Conservation (phyloP, 2,797 vertebrate genomes). For the Neopelma chrysocephalum region DNA sequence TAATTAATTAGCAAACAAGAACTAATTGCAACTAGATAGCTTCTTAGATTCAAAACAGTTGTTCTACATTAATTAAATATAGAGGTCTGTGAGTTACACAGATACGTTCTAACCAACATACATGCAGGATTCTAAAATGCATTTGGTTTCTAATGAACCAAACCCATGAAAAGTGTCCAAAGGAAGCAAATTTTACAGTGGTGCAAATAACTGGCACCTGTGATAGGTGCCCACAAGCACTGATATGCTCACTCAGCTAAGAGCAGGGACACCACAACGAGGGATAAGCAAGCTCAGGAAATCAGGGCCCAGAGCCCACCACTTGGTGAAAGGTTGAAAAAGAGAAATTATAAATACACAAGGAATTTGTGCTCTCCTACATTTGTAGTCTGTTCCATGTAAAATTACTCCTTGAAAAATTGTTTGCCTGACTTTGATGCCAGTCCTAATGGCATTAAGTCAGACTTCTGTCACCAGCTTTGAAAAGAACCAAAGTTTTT, state of each 20-base stretch:
- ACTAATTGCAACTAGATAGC: constrained; percentile 64
- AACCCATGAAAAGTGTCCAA: background rate
- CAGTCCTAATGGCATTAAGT: background rate
- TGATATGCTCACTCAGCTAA: background rate
- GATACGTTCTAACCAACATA: background rate
- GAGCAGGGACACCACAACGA: background rate
- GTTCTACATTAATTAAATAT: constrained; percentile 18
- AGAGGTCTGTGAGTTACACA: background rate
- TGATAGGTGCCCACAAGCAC: background rate
- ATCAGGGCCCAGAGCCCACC: background rate
- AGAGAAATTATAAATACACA: background rate
- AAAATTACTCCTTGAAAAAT: background rate
- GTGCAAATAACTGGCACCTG: background rate
- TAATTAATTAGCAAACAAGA: constrained; percentile 71
- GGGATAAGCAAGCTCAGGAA: background rate
- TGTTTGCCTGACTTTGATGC: background rate
- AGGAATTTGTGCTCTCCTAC: background rate
- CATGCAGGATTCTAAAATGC: background rate
- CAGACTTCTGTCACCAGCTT: background rate
- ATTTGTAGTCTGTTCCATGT: background rate
- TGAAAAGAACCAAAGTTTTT: background rate
- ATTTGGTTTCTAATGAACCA: background rate
- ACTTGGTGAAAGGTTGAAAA: background rate
- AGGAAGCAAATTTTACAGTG: background rate
- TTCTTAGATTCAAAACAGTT: constrained; percentile 32